Conservation (phyloP, 1,140 invertebrate genomes). For the Plodia interpunctella region DNA sequence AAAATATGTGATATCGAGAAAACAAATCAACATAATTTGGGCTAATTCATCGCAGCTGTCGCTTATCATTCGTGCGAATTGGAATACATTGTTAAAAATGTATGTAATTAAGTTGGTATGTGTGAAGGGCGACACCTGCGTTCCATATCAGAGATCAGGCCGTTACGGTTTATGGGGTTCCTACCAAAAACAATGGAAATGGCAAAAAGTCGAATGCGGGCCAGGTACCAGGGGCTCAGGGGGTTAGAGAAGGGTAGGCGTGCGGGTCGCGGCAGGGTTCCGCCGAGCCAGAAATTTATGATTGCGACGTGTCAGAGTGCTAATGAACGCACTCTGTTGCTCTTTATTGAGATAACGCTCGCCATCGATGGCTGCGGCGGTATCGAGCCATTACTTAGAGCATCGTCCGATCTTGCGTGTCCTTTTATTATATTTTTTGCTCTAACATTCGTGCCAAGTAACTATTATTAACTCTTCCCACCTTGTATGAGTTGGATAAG, state of each 20-base stretch:
- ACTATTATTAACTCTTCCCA: slow-evolving; percentile 54
- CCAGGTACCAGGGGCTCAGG: slow-evolving; percentile 51
- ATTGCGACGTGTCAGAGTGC: slow-evolving; percentile 72
- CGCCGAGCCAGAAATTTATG: slow-evolving; percentile 60
- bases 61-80: slow-evolving; percentile 49
- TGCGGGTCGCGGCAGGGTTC: slow-evolving; percentile 60
- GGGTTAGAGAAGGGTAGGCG: slow-evolving; percentile 46
- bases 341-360: slow-evolving; percentile 74
- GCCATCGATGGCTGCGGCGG: slow-evolving; percentile 60
- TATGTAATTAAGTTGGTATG: slow-evolving; percentile 63
- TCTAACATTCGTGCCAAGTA: slow-evolving; percentile 47
- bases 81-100: slow-evolving; percentile 52
- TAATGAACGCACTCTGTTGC: slow-evolving; percentile 73
- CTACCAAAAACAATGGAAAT: slow-evolving; percentile 71
- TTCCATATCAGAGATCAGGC: slow-evolving; percentile 55
- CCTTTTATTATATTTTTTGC: slow-evolving; percentile 62
- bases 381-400: slow-evolving; percentile 65
- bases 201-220: slow-evolving; percentile 69
- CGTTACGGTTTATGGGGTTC: slow-evolving; percentile 63
- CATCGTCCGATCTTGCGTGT: slow-evolving; percentile 62
- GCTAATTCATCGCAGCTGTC: slow-evolving; percentile 54
- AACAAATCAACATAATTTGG: slow-evolving; percentile 33
- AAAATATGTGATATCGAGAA: slow-evolving; percentile 10
- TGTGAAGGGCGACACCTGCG: slow-evolving; percentile 69
- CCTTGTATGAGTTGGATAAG: slow-evolving; percentile 39